Base-by-base conservation (phyloP, 2,113 vertebrate genomes). In the Pimephales promelas region DNA sequence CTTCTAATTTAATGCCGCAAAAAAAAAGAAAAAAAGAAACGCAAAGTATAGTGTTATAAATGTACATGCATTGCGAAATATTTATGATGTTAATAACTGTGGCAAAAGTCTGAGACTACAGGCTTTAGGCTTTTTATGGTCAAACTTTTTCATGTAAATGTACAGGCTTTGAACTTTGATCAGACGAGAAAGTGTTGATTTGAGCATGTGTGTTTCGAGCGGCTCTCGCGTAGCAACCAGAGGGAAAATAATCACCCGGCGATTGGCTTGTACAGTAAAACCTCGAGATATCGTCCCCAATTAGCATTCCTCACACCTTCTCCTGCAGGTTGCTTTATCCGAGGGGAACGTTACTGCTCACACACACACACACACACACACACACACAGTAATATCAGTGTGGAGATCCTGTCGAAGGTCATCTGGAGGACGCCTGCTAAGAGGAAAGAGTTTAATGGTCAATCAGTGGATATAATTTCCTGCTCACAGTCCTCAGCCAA, bases 281-380 rank as follows among this genome's bases (percentile, higher is more conserved):
- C 84, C 90, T 86, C 87, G 80, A 79, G 86, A 83, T 84, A 89
- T 88, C 85, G 88, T 83, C 89, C 62, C 68, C n/a, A 90, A 89
- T 94, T 93, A 92, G 90, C 91, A 92, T 92, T 91, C 90, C 89
- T 87, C 47, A 87, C 89, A 90, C 87, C 89, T 89, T 91, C 87
- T 88, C 86, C 85, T 89, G 87, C 91, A 90, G 89, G 87, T 91
- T 82, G 71, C 49, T 84, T 86, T 83, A 72, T 86, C 85, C 43
- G 26, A 56, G 26, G 89, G 90, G 89, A 86, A 56, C 43, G 72
- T 22, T 73, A 76, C 49, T 9, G 16, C 18, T 9, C 45, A 40
- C 36, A 40, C 36, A 40, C 36, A 40, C 36, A 40, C 7, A 36
- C 36, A 36, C 36, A 36, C 36, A 36, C 36, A n/a, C n/a, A n/a